A percentile compares a stretch with the other conserved stretches of the same genome.
phyloP scores from a whole-genome alignment of 2,888 invertebrate species.

The Coremacera marginata region DNA sequence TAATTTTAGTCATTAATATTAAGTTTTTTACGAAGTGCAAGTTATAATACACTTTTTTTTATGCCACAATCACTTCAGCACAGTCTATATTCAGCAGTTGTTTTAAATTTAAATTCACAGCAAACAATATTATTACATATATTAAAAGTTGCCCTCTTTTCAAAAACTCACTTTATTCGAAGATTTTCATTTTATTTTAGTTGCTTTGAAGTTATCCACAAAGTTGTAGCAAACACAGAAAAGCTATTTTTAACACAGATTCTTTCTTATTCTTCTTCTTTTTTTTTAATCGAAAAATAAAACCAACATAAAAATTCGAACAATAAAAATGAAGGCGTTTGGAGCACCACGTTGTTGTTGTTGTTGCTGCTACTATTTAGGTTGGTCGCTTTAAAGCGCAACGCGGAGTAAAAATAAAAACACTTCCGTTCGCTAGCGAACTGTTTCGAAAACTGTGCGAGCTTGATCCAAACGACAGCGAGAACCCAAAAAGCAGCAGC shows the following conservation, averaged over 20 bases:
- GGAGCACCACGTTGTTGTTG: not conserved
- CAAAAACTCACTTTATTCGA: not conserved
- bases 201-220: no score
- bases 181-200: no score
- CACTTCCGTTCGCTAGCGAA: constrained; percentile 36
- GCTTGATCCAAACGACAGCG: not conserved
- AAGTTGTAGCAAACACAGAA: not conserved
- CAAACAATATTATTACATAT: no score
- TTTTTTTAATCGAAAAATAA: not conserved
- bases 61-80: no score
- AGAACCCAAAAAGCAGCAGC: constrained; percentile 17
- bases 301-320: not conserved
- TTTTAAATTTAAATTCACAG: no score
- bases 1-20: no score
- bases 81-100: no score
- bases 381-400: not conserved
- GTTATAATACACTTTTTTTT: no score
- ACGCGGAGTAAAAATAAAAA: constrained; percentile 8
- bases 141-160: not conserved
- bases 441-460: constrained; percentile 32
- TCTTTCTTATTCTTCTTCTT: no score
- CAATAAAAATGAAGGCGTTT: not conserved
- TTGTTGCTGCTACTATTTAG: not conserved
- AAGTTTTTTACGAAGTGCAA: no score
- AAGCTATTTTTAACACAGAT: constrained; percentile 1